Percentiles rank a stretch among this genome's conserved stretches.
These are phyloP conservation scores for Crotalus viridis DNA, from an alignment of 2,113 vertebrate species.

Conservation along the genomic window DNA sequence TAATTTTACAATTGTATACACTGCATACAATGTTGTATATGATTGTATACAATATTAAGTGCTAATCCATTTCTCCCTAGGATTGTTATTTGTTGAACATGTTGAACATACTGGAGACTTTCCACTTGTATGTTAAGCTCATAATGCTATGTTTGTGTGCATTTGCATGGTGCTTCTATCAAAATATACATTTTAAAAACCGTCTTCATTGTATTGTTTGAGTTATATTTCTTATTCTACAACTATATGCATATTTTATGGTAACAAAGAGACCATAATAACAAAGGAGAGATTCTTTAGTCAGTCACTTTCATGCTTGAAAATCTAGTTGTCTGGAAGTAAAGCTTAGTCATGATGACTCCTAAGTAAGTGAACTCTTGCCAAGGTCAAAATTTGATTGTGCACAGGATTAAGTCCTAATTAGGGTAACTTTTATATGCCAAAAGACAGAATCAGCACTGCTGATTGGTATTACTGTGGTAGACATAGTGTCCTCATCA, in stretches of 20 bases:
- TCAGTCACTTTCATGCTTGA: background rate
- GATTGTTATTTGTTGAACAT: background rate
- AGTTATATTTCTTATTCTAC: background rate
- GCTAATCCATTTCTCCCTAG: conserved; percentile 4
- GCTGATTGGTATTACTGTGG: background rate
- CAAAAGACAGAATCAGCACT: background rate
- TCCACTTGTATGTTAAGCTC: background rate
- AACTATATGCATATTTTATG: background rate
- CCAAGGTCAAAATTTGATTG: background rate
- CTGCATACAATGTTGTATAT: background rate
- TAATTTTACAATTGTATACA: background rate
- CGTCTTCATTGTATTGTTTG: background rate
- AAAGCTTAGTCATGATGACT: background rate
- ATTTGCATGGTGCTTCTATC: background rate
- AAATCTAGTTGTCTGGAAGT: background rate
- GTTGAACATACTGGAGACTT: background rate
- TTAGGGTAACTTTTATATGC: background rate
- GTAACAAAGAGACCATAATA: background rate
- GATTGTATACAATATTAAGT: background rate
- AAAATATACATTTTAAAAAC: background rate
- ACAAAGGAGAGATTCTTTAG: background rate
- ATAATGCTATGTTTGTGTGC: background rate
- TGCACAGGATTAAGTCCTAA: background rate
- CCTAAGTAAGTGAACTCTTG: background rate
- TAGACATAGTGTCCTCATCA: background rate